phyloP scores from a whole-genome alignment of 1,140 invertebrate species.

The Argopecten irradians region DNA sequence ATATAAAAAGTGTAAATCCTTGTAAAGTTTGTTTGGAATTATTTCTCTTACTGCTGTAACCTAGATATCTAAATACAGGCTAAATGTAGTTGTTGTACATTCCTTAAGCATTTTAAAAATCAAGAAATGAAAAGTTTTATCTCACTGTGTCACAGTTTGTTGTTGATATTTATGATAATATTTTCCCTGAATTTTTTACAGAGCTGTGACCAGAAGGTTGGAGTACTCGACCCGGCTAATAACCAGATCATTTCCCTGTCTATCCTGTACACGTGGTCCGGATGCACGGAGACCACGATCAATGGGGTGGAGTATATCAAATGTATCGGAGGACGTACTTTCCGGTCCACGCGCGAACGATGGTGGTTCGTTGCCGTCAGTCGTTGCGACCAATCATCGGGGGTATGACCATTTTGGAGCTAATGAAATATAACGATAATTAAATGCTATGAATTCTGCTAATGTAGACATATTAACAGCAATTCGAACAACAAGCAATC shows the following conservation, averaged over 20 bases:
- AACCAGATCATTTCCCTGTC: constrained; percentile 63
- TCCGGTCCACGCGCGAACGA: constrained; percentile 69
- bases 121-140: not conserved
- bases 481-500: too few relatives aligned
- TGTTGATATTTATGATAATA: not conserved
- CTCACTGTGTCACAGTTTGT: not conserved
- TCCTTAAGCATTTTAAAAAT: not conserved
- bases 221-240: constrained; percentile 53
- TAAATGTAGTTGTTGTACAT: not conserved
- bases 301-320: constrained; percentile 46
- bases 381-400: constrained; percentile 61
- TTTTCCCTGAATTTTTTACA: constrained; percentile 29
- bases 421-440: too few relatives aligned
- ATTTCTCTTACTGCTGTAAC: not conserved
- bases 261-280: constrained; percentile 55
- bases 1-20: not conserved
- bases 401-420: constrained; percentile 34
- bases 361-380: constrained; percentile 75
- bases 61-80: not conserved
- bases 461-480: too few relatives aligned
- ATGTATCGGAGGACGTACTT: constrained; percentile 56
- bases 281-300: constrained; percentile 44
- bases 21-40: not conserved
- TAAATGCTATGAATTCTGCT: too few relatives aligned
- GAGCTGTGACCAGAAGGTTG: constrained; percentile 56